Evolutionary conservation across 2,888 invertebrate species (phyloP).

Genomic region (Rhodophaea formosa): DNA sequence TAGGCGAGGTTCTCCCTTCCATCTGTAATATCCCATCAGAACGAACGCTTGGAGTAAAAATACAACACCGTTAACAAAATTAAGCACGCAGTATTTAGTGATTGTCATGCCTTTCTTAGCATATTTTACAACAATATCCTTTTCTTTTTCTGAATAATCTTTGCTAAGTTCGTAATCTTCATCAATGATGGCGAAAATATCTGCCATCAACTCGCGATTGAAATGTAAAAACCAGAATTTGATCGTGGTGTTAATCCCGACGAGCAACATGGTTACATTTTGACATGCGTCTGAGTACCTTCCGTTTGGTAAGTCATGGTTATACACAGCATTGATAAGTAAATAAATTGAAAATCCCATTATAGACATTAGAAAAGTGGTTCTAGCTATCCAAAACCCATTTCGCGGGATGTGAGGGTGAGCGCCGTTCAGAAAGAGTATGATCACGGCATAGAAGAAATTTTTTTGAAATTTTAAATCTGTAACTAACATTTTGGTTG

Average conservation of each 20-base stretch:
- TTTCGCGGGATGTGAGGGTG: not conserved
- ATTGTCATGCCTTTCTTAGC: constrained; percentile 42
- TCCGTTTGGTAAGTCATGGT: constrained; percentile 40
- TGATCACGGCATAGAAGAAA: not conserved
- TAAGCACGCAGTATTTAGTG: constrained; percentile 48
- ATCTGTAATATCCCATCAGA: constrained; percentile 45
- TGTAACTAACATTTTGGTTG: too few relatives aligned
- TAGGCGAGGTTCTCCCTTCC: constrained; percentile 39
- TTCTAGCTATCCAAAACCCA: not conserved
- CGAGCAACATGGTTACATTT: constrained; percentile 47
- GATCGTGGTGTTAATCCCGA: constrained; percentile 42
- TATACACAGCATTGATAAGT: constrained; percentile 37
- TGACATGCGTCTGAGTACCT: constrained; percentile 49
- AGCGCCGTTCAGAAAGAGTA: not conserved
- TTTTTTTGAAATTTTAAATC: not conserved
- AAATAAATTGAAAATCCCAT: not conserved
- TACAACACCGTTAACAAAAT: constrained; percentile 33
- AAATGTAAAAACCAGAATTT: constrained; percentile 49
- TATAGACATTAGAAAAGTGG: not conserved
- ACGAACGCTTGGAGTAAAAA: constrained; percentile 52
- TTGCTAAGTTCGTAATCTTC: constrained; percentile 46
- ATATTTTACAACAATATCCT: constrained; percentile 41
- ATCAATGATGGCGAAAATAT: constrained; percentile 43
- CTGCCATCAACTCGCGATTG: constrained; percentile 36
- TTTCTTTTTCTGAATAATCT: constrained; percentile 38